Base-by-base conservation (phyloP, 1,140 invertebrate species). In the Sipha flava region DNA sequence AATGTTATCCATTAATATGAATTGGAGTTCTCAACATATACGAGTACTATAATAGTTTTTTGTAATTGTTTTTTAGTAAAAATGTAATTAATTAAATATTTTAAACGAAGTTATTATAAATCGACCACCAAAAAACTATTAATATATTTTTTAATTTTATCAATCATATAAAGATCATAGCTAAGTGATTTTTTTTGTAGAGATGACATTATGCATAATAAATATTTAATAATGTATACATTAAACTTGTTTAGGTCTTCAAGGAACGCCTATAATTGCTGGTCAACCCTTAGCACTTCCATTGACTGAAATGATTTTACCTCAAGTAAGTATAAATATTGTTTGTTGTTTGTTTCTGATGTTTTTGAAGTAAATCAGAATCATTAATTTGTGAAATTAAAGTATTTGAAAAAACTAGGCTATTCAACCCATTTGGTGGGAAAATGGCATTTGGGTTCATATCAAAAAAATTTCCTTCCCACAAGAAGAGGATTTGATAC, bases 381-480 rank as follows among this genome's bases (percentile, higher is more conserved):
- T 62, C 10, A 1, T 10, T n/a, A 79, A 59, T 66, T n/a, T 79
- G 18, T 0, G 45, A 29, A 16, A 23, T 49, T 81, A 31, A 82
- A 90, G 82, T 87, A 88, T 75, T 83, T 90, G 16, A 86, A 87
- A 80, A 87, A 90, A 34, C 80, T 92, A 83, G 86, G 90, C 83
- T 93, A 92, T 83, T 84, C 85, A 2, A 91, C 90, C 0, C 89
- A 90, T 84, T 85, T 91, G 21, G 86, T 92, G 49, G 92, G 92
- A 34, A 93, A 93, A 86, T 92, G 91, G 91, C 90, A 92, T 81
- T 84, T 91, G 34, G 91, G 91, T 0, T 89, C 88, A 82, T 88
- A 88, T 62, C 87, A 87, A n/a, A 86, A 85, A 73, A 87, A 88
- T 43, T 89, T 91, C 75, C 89, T 88, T 3, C 91, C 91, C 3